Conservation (phyloP, 1,140 invertebrate species). For the Diorhabda sublineata region DNA sequence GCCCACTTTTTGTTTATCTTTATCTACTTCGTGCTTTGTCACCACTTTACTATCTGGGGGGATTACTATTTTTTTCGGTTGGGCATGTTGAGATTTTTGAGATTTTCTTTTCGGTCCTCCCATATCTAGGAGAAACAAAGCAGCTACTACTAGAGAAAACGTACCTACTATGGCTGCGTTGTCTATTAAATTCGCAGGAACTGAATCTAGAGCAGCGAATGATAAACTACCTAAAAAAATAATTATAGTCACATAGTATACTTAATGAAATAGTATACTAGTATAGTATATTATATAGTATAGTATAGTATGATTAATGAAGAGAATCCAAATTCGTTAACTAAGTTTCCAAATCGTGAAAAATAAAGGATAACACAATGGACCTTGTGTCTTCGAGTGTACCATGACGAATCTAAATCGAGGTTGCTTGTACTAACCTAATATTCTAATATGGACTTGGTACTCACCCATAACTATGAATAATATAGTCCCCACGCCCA, state of each 20-base stretch:
- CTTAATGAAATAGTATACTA: too few relatives aligned
- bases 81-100: constrained; percentile 15
- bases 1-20: neutral
- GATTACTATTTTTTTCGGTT: constrained; percentile 6
- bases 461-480: constrained; percentile 61
- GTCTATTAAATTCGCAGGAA: constrained; percentile 61
- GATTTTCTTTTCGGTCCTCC: constrained; percentile 50
- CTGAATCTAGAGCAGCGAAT: constrained; percentile 64
- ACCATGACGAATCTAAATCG: too few relatives aligned
- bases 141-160: constrained; percentile 62
- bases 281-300: too few relatives aligned
- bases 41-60: neutral
- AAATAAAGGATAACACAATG: too few relatives aligned
- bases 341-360: too few relatives aligned
- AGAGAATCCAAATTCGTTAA: too few relatives aligned
- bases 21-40: neutral
- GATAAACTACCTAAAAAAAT: constrained; percentile 55
- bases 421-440: too few relatives aligned
- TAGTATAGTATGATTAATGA: too few relatives aligned
- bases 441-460: too few relatives aligned
- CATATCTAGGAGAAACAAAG: constrained; percentile 65
- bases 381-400: too few relatives aligned
- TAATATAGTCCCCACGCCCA: constrained; percentile 63
- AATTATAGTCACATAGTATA: neutral
- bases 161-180: constrained; percentile 67